Percentiles rank a stretch among this genome's conserved stretches.
Conservation (phyloP, 1,140 invertebrate genomes). For the Paracyclopina nana region DNA sequence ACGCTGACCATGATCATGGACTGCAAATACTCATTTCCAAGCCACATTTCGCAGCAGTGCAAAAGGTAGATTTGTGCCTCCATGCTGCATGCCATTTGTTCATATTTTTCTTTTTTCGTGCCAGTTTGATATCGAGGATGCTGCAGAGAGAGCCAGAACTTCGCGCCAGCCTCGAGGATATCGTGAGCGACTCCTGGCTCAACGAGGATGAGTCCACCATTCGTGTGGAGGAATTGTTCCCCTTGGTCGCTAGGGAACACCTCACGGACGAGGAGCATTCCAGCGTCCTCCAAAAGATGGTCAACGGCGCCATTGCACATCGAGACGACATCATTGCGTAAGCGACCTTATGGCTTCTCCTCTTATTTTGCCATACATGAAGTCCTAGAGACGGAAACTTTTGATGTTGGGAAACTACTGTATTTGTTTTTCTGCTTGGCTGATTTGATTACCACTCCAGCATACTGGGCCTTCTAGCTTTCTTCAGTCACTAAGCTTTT, state of each 20-base stretch:
- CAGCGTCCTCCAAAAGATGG: slow-evolving; percentile 85
- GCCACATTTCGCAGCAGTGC: slow-evolving; percentile 66
- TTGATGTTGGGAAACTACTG: too few species aligned
- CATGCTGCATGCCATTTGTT: neutral
- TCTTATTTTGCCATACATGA: too few species aligned
- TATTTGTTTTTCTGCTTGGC: too few species aligned
- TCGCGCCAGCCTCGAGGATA: slow-evolving; percentile 33
- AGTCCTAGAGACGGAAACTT: too few species aligned
- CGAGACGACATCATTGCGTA: slow-evolving; percentile 11
- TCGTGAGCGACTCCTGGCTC: slow-evolving; percentile 68
- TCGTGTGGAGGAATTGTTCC: slow-evolving; percentile 37
- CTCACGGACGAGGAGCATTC: slow-evolving; percentile 77
- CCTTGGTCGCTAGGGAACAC: slow-evolving; percentile 58
- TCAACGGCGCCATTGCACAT: slow-evolving; percentile 24
- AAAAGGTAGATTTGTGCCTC: slow-evolving; percentile 41
- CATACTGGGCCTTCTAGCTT: too few species aligned
- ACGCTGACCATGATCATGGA: slow-evolving; percentile 99
- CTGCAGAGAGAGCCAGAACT: slow-evolving; percentile 4
- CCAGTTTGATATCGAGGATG: slow-evolving; percentile 14
- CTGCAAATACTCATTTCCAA: slow-evolving; percentile 86
- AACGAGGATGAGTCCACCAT: slow-evolving; percentile 22
- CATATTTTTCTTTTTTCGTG: neutral
- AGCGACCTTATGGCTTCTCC: slow-evolving; percentile 17
- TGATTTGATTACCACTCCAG: too few species aligned
- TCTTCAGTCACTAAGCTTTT: too few species aligned